Evolutionary conservation across 2,888 invertebrate species (phyloP), one percentile per base, ranked within the genome.

Genomic region (Formica aserva): DNA sequence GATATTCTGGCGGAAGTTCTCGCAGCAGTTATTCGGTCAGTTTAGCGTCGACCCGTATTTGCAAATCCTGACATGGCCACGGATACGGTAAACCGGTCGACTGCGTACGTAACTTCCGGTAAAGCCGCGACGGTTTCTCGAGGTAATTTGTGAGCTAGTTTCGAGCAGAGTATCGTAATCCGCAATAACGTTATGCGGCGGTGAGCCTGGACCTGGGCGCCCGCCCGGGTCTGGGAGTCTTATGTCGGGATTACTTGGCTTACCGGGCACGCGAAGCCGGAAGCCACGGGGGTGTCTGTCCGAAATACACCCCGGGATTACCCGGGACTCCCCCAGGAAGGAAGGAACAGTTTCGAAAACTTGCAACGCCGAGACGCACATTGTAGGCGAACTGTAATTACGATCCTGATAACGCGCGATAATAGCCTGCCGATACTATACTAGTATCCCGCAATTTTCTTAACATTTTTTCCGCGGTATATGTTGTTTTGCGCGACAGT

Each of bases 81-180:
- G 82, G 78, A 82, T 65, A 75, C 85, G 81, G 83, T 69, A 82
- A 82, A 87, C 83, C 75, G 87, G 72, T 78, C 69, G 72, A 60
- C 86, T 86, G 85, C 86, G 87, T 88, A 89, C 86, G 89, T 90
- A 89, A 91, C 92, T 91, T 92, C 92, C 88, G 91, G 91, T 90
- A 93, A 93, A 93, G 93, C 93, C 91, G 89, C 93, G 90, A 92
- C 92, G 92, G 92, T 94, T 94, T 93, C 92, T 93, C 93, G 92
- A 92, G 93, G 92, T 94, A 94, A 94, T 94, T 94, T 94, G 93
- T 92, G 93, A 93, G 93, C 91, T 90, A 92, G 93, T 93, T 93
- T 92, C 90, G 90, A 89, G 86, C 91, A 88, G 90, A 90, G 88
- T 92, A 93, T 92, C 91, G 93, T 94, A 94, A 94, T 94, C 94